Conservation (phyloP, 2,113 vertebrate species). For the Anseranas semipalmata region DNA sequence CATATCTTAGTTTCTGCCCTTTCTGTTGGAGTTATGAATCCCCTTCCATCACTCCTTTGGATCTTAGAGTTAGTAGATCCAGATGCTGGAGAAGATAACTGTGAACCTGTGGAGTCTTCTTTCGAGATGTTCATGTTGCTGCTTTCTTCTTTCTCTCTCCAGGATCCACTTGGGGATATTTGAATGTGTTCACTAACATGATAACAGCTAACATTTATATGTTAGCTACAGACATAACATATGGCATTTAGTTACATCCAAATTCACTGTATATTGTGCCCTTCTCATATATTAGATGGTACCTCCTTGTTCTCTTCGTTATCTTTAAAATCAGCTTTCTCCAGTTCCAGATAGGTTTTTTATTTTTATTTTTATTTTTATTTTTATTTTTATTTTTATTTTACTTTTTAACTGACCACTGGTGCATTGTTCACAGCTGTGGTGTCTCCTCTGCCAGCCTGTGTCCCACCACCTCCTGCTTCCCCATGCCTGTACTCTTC, state of each 20-base stretch:
- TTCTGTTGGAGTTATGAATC: not conserved
- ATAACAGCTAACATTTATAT: not conserved
- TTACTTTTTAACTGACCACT: not conserved
- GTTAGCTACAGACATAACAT: not conserved
- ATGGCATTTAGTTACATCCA: not conserved
- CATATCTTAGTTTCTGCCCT: not conserved
- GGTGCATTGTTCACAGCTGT: not conserved
- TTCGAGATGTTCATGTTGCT: not conserved
- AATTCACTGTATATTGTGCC: not conserved
- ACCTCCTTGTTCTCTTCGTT: not conserved
- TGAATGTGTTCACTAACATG: not conserved
- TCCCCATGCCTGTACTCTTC: not conserved
- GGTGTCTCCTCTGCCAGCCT: not conserved
- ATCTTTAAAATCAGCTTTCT: not conserved
- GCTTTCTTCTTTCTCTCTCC: not conserved
- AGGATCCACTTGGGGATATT: not conserved
- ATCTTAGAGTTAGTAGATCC: not conserved
- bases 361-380: too few relatives aligned
- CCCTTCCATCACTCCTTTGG: not conserved
- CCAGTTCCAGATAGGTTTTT: not conserved
- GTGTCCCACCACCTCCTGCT: not conserved
- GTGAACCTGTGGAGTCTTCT: not conserved
- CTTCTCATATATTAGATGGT: not conserved
- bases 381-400: too few relatives aligned
- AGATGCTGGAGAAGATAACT: not conserved